These are phyloP conservation scores for Ariopsis seemanni DNA, from an alignment of 2,113 vertebrate species.

Conservation along the genomic window DNA sequence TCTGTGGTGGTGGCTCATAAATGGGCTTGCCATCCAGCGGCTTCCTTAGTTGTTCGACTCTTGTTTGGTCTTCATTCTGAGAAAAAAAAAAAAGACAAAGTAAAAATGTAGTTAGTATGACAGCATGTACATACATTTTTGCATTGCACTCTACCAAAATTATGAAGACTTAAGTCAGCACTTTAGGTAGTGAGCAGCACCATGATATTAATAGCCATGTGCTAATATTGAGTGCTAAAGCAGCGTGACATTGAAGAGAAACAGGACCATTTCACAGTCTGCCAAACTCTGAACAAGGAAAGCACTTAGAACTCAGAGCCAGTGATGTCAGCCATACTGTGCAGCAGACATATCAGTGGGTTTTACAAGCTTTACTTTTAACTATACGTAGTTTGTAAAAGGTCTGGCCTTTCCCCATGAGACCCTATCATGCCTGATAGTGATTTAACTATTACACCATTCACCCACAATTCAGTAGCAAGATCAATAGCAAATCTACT, in stretches of 20 bases:
- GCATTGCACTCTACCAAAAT: not conserved
- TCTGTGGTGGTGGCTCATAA: conserved; percentile 56
- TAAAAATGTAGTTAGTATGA: conserved; percentile 23
- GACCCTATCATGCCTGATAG: conserved; percentile 2
- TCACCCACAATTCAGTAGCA: not conserved
- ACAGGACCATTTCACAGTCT: conserved; percentile 31
- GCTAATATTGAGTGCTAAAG: conserved; percentile 21
- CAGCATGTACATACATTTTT: not conserved
- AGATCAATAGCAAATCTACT: not conserved
- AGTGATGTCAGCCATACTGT: conserved; percentile 23
- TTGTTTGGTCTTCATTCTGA: conserved; percentile 70
- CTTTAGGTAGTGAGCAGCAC: not conserved
- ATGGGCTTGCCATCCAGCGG: conserved; percentile 42
- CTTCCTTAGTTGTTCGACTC: conserved; percentile 52
- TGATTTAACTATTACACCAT: not conserved
- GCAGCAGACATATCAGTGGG: conserved; percentile 23
- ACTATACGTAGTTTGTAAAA: conserved; percentile 18
- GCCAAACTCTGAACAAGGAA: conserved; percentile 28
- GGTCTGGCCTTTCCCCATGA: not conserved
- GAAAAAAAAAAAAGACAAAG: conserved; percentile 13
- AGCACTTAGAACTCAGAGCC: conserved; percentile 25
- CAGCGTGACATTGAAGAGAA: conserved; percentile 34
- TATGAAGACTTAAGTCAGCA: not conserved
- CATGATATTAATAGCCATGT: conserved; percentile 13
- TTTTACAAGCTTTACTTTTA: conserved; percentile 40